phyloP scores from a whole-genome alignment of 2,113 vertebrate species.

The Xenopus borealis region DNA sequence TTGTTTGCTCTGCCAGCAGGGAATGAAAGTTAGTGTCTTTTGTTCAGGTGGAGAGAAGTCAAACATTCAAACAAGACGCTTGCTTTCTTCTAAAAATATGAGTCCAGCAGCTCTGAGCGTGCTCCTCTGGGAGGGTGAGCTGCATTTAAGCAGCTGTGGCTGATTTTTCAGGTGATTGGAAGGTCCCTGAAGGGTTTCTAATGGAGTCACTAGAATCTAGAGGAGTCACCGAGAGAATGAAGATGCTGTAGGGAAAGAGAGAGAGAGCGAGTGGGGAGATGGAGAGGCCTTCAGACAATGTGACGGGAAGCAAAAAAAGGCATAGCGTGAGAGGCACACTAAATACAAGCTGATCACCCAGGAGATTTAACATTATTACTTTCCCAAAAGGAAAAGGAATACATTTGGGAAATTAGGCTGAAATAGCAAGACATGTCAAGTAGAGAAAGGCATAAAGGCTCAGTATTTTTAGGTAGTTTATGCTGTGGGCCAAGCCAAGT shows the following conservation, averaged over 20 bases:
- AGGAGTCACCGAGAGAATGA: constrained; percentile 30
- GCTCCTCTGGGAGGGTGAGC: constrained; percentile 35
- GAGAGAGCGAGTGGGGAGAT: constrained; percentile 22
- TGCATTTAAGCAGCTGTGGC: constrained; percentile 44
- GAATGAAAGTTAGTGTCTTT: constrained; percentile 45
- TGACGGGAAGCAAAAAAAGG: constrained; percentile 9
- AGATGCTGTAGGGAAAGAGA: constrained; percentile 23
- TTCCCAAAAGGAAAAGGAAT: background rate
- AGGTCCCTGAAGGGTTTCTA: constrained; percentile 41
- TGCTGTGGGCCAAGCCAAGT: no score
- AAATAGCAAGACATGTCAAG: no score
- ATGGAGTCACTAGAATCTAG: constrained; percentile 23
- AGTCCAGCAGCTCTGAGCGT: constrained; percentile 31
- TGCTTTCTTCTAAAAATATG: constrained; percentile 46
- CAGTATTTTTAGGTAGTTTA: no score
- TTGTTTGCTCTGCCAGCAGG: constrained; percentile 43
- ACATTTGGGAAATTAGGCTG: no score
- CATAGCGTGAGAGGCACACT: constrained; percentile 14
- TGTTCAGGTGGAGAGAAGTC: constrained; percentile 44
- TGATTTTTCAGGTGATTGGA: constrained; percentile 47
- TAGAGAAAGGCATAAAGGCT: no score
- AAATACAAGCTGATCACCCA: constrained; percentile 20
- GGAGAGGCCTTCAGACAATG: constrained; percentile 1
- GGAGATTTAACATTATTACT: background rate
- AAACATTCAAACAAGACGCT: constrained; percentile 45